Conservation (phyloP, 2,888 invertebrate genomes). For the Arenicola marina region DNA sequence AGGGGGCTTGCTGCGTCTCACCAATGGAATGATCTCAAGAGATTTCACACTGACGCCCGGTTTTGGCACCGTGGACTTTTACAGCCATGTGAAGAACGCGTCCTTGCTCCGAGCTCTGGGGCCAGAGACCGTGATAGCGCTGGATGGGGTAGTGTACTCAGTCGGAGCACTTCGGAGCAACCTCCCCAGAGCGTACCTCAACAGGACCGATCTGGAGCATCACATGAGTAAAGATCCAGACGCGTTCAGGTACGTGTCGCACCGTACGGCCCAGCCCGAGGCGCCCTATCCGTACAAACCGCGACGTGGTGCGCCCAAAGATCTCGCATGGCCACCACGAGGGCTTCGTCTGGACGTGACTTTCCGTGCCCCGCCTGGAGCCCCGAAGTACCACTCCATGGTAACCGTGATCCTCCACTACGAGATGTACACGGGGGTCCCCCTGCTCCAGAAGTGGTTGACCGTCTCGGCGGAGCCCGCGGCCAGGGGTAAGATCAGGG, state of each 20-base stretch:
- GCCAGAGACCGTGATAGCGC: conserved; percentile 23
- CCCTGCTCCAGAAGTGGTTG: conserved; percentile 32
- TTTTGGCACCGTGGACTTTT: conserved; percentile 31
- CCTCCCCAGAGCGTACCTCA: conserved; percentile 28
- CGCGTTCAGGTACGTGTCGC: conserved; percentile 26
- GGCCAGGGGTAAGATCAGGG: conserved; percentile 11
- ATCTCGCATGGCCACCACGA: conserved; percentile 31
- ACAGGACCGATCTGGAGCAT: conserved; percentile 24
- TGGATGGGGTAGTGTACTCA: conserved; percentile 27
- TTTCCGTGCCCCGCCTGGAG: conserved; percentile 21
- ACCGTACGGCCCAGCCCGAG: conserved; percentile 12
- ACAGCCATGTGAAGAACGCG: conserved; percentile 18
- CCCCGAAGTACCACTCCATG: conserved; percentile 22
- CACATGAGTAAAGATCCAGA: conserved; percentile 12
- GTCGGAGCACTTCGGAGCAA: conserved; percentile 23
- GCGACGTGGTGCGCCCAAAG: conserved; percentile 25
- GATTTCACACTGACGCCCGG: conserved; percentile 26
- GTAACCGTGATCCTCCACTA: conserved; percentile 29
- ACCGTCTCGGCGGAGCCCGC: conserved; percentile 2
- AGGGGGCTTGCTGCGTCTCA: conserved; percentile 12
- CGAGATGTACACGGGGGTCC: conserved; percentile 35
- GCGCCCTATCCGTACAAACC: conserved; percentile 30
- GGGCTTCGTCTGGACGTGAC: conserved; percentile 24
- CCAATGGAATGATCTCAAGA: conserved; percentile 25
- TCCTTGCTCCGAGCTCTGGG: conserved; percentile 26